A percentile compares a stretch with the other conserved stretches of the same genome.
Conservation (phyloP, 1,140 invertebrate genomes). For the Temnothorax longispinosus region DNA sequence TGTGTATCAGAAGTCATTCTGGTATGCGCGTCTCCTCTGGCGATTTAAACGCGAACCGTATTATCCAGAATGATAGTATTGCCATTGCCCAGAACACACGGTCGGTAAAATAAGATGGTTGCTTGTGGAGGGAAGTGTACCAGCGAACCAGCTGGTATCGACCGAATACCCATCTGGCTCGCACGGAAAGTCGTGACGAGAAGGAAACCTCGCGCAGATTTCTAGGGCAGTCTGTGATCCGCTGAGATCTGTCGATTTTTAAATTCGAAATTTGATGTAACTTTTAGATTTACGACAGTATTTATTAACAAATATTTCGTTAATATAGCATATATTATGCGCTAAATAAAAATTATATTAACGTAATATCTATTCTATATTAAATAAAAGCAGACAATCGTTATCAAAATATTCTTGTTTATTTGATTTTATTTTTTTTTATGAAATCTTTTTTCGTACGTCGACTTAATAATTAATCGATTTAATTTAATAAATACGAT, state of each 20-base stretch:
- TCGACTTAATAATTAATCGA: not conserved
- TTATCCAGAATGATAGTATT: not conserved
- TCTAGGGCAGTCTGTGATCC: slow-evolving; percentile 18
- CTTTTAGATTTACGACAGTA: not conserved
- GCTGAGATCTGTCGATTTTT: not conserved
- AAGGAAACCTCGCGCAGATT: not conserved
- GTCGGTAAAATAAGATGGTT: slow-evolving; percentile 42
- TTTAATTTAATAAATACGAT: not conserved
- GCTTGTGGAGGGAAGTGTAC: not conserved
- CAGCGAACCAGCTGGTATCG: slow-evolving; percentile 2
- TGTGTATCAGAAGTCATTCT: slow-evolving; percentile 75
- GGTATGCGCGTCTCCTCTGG: slow-evolving; percentile 11
- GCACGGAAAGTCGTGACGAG: not conserved
- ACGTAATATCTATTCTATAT: not conserved
- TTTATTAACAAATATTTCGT: not conserved
- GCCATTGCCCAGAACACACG: not conserved
- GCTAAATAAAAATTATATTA: not conserved
- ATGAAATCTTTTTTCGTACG: not conserved
- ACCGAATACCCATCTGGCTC: not conserved
- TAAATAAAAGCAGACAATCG: not conserved
- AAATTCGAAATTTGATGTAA: not conserved
- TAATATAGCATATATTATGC: not conserved
- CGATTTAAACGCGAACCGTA: slow-evolving; percentile 17
- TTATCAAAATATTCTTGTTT: not conserved
- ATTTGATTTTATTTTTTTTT: slow-evolving; percentile 5